Evolutionary conservation across 2,113 vertebrate species (phyloP).

Genomic region (Genyomyrus donnyi): DNA sequence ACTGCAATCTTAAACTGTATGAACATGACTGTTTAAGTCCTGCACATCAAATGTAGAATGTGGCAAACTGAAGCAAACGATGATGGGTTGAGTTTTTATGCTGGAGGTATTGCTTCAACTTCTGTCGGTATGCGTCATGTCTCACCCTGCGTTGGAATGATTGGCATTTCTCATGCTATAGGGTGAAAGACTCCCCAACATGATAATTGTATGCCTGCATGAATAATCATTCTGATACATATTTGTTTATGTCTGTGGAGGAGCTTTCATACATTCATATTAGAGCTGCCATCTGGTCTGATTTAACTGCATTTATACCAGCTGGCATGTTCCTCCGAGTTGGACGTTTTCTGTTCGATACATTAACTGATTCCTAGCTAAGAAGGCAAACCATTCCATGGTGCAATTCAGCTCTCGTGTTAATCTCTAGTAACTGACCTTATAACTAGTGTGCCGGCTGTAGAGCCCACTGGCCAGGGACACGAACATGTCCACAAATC

Average conservation of each 20-base stretch:
- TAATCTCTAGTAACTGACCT: not conserved
- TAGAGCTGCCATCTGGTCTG: not conserved
- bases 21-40: not conserved
- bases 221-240: not conserved
- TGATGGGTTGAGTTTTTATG: not conserved
- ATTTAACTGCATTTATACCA: not conserved
- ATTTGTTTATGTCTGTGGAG: slow-evolving; percentile 1
- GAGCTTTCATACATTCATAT: not conserved
- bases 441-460: not conserved
- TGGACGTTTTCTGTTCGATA: not conserved
- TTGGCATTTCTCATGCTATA: not conserved
- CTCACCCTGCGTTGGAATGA: not conserved
- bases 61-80: not conserved
- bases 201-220: slow-evolving; percentile 9
- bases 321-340: not conserved
- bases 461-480: not conserved
- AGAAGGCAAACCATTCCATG: not conserved
- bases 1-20: not conserved
- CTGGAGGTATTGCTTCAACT: not conserved
- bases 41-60: not conserved
- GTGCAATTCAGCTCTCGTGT: not conserved
- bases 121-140: not conserved
- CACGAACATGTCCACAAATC: not conserved
- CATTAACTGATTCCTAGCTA: not conserved
- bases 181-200: not conserved